Evolutionary conservation across 1,140 invertebrate species (phyloP).

Genomic region (Microplitis demolitor): DNA sequence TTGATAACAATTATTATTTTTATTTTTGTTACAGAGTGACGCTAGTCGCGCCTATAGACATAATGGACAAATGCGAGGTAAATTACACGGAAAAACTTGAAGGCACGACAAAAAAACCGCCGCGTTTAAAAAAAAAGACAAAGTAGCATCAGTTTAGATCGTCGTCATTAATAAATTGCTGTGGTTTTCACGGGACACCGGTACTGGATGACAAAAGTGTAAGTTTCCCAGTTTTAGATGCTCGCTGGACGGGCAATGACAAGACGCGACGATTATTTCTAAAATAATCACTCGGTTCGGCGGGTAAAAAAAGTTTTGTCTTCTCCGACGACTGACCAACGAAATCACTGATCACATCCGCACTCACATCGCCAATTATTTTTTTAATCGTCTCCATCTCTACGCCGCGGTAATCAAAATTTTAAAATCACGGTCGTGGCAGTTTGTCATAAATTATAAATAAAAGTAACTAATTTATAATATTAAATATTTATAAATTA

Average conservation of each 20-base stretch:
- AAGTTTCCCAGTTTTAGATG: too few species aligned
- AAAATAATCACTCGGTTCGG: not conserved
- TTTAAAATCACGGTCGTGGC: too few species aligned
- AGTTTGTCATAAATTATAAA: too few species aligned
- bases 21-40: conserved; percentile 50
- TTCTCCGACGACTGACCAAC: too few species aligned
- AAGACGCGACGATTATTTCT: not conserved
- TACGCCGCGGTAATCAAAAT: too few species aligned
- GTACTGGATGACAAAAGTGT: too few species aligned
- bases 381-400: too few species aligned
- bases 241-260: not conserved
- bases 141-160: conserved; percentile 41
- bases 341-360: too few species aligned
- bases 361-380: too few species aligned
- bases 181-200: not conserved
- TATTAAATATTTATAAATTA: too few species aligned
- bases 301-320: too few species aligned
- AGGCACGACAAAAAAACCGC: conserved; percentile 45
- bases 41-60: conserved; percentile 50
- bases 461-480: too few species aligned
- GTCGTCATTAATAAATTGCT: conserved; percentile 23
- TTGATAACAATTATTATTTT: conserved; percentile 35
- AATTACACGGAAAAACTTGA: conserved; percentile 51
- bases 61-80: conserved; percentile 44
- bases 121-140: conserved; percentile 55